A percentile compares a stretch with the other conserved stretches of the same genome.
phyloP scores from a whole-genome alignment of 2,888 invertebrate genomes.

The Lasioglossum zephyrum region DNA sequence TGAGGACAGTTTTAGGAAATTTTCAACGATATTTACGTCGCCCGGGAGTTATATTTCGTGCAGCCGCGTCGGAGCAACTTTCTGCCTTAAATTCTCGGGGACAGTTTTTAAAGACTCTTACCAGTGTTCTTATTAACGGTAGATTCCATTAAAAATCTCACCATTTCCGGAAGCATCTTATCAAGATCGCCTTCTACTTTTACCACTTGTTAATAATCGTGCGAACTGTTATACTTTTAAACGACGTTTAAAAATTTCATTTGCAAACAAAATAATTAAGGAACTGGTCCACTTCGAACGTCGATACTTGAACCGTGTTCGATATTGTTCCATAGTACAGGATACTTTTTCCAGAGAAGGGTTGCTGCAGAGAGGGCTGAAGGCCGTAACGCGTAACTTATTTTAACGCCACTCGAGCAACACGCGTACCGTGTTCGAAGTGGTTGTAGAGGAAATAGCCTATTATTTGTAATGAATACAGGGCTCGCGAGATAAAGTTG shows the following conservation, averaged over 20 bases:
- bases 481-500: constrained; percentile 61
- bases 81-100: not conserved
- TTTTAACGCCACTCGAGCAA: constrained; percentile 57
- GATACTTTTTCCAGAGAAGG: constrained; percentile 14
- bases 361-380: constrained; percentile 15
- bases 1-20: constrained; percentile 20
- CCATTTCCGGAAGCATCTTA: not conserved
- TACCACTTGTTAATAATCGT: not conserved
- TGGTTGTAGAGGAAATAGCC: constrained; percentile 66
- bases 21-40: constrained; percentile 34
- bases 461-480: constrained; percentile 71
- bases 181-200: not conserved
- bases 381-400: constrained; percentile 42
- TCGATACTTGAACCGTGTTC: not conserved
- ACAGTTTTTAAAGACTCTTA: not conserved
- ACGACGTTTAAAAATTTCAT: not conserved
- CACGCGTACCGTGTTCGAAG: constrained; percentile 51
- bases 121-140: constrained; percentile 5
- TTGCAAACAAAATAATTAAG: not conserved
- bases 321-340: constrained; percentile 5
- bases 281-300: not conserved
- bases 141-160: not conserved
- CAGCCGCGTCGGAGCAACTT: not conserved
- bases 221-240: not conserved
- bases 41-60: not conserved